Percentiles rank a stretch among this genome's conserved stretches.
Conservation (phyloP, 2,797 vertebrate species). For the Enteromius fasciolatus region DNA sequence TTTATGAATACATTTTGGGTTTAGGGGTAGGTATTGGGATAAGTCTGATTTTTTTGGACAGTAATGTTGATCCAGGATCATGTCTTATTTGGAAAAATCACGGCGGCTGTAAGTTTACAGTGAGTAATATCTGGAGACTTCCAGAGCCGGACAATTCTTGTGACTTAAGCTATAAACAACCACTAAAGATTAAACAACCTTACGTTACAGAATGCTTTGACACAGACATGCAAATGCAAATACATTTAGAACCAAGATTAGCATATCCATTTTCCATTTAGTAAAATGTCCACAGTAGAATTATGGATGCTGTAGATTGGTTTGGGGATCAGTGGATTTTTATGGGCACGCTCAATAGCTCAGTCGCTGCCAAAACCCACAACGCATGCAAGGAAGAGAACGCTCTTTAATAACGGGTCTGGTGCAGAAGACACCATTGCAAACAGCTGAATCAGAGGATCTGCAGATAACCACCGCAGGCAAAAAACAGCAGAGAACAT, state of each 20-base stretch:
- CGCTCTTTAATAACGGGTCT: constrained; percentile 6
- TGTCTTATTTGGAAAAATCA: too few species aligned
- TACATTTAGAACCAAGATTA: neutral
- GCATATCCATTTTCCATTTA: neutral
- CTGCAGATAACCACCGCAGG: constrained; percentile 13
- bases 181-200: neutral
- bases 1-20: too few species aligned
- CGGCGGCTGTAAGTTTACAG: neutral
- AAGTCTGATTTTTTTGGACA: too few species aligned
- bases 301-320: neutral
- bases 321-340: neutral
- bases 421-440: neutral
- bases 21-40: too few species aligned
- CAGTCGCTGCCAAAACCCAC: neutral
- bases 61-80: too few species aligned
- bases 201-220: neutral
- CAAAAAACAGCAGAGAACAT: neutral
- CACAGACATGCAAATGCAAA: neutral
- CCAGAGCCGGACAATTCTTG: neutral
- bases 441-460: constrained; percentile 23
- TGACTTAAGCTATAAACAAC: neutral
- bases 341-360: neutral
- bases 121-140: neutral
- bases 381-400: neutral
- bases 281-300: neutral